Evolutionary conservation across 2,888 invertebrate genomes (phyloP).

Genomic region (Linyphia triangularis): DNA sequence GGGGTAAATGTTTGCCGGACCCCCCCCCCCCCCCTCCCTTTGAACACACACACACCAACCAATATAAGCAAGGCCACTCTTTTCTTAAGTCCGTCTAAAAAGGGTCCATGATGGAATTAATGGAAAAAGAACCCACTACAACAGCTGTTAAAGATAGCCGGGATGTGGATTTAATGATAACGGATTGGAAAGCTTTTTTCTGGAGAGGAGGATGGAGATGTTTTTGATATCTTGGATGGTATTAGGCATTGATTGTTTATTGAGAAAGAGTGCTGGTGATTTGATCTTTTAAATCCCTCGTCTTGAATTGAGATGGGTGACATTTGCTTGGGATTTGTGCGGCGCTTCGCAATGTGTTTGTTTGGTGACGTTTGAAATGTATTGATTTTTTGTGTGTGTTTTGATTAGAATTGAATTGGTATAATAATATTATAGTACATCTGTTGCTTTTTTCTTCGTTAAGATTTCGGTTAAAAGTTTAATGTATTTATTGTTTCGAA

Average conservation of each 20-base stretch:
- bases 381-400: too few relatives aligned
- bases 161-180: conserved; percentile 64
- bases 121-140: conserved; percentile 42
- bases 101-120: conserved; percentile 67
- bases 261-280: too few relatives aligned
- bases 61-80: background rate
- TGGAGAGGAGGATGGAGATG: conserved; percentile 12
- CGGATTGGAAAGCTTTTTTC: conserved; percentile 39
- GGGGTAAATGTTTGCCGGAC: conserved; percentile 64
- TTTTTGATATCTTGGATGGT: conserved; percentile 29
- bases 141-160: conserved; percentile 66
- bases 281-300: too few relatives aligned
- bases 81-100: conserved; percentile 49
- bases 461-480: too few relatives aligned
- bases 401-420: too few relatives aligned
- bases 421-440: too few relatives aligned
- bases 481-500: too few relatives aligned
- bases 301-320: too few relatives aligned
- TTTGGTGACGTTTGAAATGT: too few relatives aligned
- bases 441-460: too few relatives aligned
- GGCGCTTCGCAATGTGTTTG: too few relatives aligned
- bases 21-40: conserved; percentile 23
- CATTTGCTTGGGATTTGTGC: too few relatives aligned
- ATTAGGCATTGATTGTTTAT: conserved; percentile 27
- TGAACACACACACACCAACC: conserved; percentile 46